Evolutionary conservation across 2,888 invertebrate species (phyloP).

Genomic region (Synanthedon vespiformis): DNA sequence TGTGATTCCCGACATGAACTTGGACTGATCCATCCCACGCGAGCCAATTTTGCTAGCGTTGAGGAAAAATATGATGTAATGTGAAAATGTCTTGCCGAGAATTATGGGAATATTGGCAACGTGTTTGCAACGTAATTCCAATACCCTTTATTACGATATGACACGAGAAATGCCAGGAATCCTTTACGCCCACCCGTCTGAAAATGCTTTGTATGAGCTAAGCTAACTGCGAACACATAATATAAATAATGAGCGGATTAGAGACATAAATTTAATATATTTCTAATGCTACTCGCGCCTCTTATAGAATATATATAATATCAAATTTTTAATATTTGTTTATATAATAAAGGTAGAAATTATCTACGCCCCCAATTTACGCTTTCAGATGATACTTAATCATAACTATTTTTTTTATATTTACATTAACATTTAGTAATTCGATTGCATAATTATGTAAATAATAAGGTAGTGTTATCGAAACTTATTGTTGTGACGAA

Average conservation of each 20-base stretch:
- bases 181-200: not conserved
- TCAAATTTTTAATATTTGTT: too few species aligned
- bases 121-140: conserved; percentile 6
- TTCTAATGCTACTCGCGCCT: too few species aligned
- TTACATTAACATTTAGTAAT: too few species aligned
- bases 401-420: too few species aligned
- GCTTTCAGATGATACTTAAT: too few species aligned
- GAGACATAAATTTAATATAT: not conserved
- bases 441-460: too few species aligned
- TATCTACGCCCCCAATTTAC: too few species aligned
- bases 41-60: conserved; percentile 26
- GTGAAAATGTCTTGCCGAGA: conserved; percentile 16
- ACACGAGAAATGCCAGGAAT: conserved; percentile 1
- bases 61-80: conserved; percentile 17
- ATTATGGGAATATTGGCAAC: conserved; percentile 10
- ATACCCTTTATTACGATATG: conserved; percentile 7
- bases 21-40: conserved; percentile 26
- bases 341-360: too few species aligned
- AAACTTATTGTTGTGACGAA: too few species aligned
- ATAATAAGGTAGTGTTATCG: too few species aligned
- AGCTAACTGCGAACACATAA: conserved; percentile 1
- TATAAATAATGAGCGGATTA: not conserved
- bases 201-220: conserved; percentile 1
- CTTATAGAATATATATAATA: too few species aligned
- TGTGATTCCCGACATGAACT: conserved; percentile 25